phyloP scores from a whole-genome alignment of 1,140 invertebrate genomes.

The Pentalonia nigronervosa region DNA sequence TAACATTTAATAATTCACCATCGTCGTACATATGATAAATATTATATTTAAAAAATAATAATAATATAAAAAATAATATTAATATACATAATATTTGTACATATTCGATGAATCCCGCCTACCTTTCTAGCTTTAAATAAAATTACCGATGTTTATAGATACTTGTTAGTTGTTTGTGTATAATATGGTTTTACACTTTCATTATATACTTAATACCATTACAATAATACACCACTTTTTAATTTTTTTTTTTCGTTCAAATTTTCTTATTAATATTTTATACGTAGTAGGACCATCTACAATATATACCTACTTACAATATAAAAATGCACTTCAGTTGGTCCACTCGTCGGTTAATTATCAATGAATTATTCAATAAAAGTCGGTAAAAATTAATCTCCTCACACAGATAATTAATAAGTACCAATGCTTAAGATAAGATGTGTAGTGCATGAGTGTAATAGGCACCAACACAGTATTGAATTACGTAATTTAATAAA shows the following conservation, averaged over 20 bases:
- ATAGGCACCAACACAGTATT: not conserved
- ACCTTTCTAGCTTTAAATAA: not conserved
- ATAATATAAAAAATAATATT: too few relatives aligned
- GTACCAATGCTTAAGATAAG: not conserved
- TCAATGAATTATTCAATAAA: not conserved
- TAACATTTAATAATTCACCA: not conserved
- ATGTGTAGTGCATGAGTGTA: not conserved
- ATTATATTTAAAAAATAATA: too few relatives aligned
- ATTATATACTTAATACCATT: not conserved
- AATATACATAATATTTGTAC: too few relatives aligned
- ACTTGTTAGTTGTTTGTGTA: not conserved
- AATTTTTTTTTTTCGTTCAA: not conserved
- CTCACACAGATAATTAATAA: not conserved
- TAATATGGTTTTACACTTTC: not conserved
- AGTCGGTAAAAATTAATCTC: constrained; percentile 8
- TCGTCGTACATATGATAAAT: not conserved
- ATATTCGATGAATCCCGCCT: not conserved
- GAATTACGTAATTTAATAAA: not conserved
- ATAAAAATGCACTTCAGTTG: not conserved
- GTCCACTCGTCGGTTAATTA: not conserved
- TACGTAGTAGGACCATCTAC: not conserved
- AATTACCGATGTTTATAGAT: not conserved
- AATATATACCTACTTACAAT: not conserved
- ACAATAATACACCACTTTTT: not conserved
- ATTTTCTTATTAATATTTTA: not conserved